phyloP scores from a whole-genome alignment of 2,888 invertebrate species.

The Dicyrtomina minuta region DNA sequence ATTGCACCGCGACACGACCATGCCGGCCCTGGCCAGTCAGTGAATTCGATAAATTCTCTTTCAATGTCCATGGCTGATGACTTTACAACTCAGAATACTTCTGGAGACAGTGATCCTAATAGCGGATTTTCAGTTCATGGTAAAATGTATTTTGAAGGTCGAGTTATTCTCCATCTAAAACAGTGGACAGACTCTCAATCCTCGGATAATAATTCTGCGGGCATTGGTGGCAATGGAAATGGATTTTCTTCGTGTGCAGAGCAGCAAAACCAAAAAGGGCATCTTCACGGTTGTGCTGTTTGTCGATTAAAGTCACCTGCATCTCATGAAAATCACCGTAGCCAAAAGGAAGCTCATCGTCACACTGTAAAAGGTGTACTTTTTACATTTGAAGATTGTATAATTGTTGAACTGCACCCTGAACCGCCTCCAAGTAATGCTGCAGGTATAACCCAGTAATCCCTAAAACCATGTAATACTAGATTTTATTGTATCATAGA shows the following conservation, averaged over 20 bases:
- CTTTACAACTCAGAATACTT: constrained; percentile 8
- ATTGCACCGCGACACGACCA: not conserved
- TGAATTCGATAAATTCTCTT: constrained; percentile 7
- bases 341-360: constrained; percentile 39
- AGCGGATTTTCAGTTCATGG: constrained; percentile 43
- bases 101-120: constrained; percentile 34
- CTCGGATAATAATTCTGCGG: constrained; percentile 16
- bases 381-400: constrained; percentile 46
- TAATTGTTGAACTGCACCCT: constrained; percentile 44
- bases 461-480: no score
- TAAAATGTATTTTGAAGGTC: constrained; percentile 44
- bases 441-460: not conserved
- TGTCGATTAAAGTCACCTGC: constrained; percentile 32
- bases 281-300: constrained; percentile 38
- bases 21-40: not conserved
- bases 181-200: constrained; percentile 32
- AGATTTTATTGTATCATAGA: no score
- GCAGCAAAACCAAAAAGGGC: constrained; percentile 17
- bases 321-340: constrained; percentile 27
- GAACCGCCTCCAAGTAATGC: constrained; percentile 21
- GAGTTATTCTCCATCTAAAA: constrained; percentile 43
- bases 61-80: constrained; percentile 10
- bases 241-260: constrained; percentile 33
- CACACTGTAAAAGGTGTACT: constrained; percentile 43
- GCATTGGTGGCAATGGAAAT: constrained; percentile 1